These are phyloP conservation scores for Arremon aurantiirostris DNA, from an alignment of 2,797 vertebrate genomes.

Conservation along the genomic window DNA sequence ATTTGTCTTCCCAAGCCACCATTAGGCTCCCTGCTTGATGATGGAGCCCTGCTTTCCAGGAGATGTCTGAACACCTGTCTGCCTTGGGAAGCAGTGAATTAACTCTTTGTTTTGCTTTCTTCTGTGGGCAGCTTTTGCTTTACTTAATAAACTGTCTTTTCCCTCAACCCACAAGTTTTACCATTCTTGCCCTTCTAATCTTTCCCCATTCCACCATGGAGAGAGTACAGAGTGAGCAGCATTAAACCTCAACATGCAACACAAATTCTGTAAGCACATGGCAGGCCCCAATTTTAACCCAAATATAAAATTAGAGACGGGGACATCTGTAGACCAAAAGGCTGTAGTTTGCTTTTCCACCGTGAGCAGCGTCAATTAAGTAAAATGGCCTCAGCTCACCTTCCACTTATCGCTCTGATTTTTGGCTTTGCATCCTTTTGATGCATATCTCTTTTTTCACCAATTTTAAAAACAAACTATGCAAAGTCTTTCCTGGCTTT, in stretches of 20 bases:
- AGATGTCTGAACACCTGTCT: not conserved
- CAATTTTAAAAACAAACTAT: not conserved
- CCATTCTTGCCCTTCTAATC: not conserved
- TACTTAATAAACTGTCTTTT: not conserved
- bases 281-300: fast-evolving
- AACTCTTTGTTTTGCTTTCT: not conserved
- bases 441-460: not conserved
- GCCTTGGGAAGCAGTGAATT: not conserved
- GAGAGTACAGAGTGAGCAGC: not conserved
- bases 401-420: not conserved
- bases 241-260: not conserved
- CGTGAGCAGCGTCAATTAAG: not conserved
- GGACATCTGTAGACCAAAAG: not conserved
- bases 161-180: not conserved
- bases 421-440: not conserved
- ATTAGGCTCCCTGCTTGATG: fast-evolving
- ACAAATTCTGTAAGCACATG: not conserved
- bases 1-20: not conserved
- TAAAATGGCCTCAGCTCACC: not conserved
- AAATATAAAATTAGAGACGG: not conserved
- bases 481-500: not conserved
- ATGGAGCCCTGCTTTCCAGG: not conserved
- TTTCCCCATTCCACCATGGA: fast-evolving
- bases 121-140: fast-evolving
- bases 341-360: not conserved